Evolutionary conservation across 2,888 invertebrate genomes (phyloP), one percentile per base, ranked within the genome.

Genomic region (Papilio protenor): DNA sequence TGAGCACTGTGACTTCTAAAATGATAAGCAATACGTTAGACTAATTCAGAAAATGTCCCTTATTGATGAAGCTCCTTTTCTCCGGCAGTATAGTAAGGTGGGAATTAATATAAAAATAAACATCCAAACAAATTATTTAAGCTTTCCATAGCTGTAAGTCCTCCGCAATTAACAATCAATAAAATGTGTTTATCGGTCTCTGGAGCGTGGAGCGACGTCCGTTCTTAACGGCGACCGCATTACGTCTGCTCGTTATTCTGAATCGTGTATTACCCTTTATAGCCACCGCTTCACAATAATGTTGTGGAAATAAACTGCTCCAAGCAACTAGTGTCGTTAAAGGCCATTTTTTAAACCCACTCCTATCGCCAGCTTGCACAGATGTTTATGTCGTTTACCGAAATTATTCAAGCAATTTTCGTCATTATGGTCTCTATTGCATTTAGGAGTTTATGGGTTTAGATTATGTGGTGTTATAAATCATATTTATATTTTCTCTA

Each of bases 261-360:
- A 84, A 84, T 82, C 84, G 87, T 85, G 87, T 86, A 87, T 88
- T 87, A 88, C 87, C 85, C 85, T 86, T 89, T 89, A 88, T 84
- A 82, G 85, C 83, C 83, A 79, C 82, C 82, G 83, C 81, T 82
- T 83, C 80, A 81, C 80, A 82, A 84, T 89, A 87, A 89, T 88
- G 88, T 84, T 82, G 82, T 82, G 83, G 84, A 81, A 83, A 86
- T 87, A 87, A 86, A 86, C 85, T 83, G 84, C 75, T 82, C 79
- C 82, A 81, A 87, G 86, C 86, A 88, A 88, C 86, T 87, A 85
- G 87, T 87, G 87, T 81, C 80, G 81, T 83, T 83, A 84, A 82
- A 81, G 79, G 80, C 73, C 79, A 78, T 81, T 83, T 84, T 84
- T 84, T 82, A 82, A 80, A 78, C 79, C 79, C 69, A 40, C 77